Percentiles rank a stretch among this genome's conserved stretches.
phyloP scores from a whole-genome alignment of 2,888 invertebrate species.

The Chymomyza procnemis region DNA sequence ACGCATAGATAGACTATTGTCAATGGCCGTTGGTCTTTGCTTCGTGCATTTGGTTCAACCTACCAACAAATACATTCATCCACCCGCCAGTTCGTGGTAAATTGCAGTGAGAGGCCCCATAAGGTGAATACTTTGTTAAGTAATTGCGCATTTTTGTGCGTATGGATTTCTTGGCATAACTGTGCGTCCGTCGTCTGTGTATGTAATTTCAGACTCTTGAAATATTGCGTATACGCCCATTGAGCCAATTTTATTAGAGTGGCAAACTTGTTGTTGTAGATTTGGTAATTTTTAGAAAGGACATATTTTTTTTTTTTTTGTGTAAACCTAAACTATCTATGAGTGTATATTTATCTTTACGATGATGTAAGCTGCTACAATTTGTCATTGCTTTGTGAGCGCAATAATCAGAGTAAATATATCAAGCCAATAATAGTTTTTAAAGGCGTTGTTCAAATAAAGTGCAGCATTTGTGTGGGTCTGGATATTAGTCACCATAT shows the following conservation, averaged over 20 bases:
- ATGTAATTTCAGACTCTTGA: constrained; percentile 66
- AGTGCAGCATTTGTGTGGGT: neutral
- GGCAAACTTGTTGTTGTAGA: constrained; percentile 31
- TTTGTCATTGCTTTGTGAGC: neutral
- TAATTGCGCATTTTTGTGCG: constrained; percentile 63
- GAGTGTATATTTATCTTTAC: constrained; percentile 45
- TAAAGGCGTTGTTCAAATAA: neutral
- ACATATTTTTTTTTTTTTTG: constrained; percentile 7
- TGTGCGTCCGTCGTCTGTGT: constrained; percentile 8
- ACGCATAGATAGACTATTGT: constrained; percentile 2
- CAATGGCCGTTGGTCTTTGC: constrained; percentile 24
- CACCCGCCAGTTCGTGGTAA: neutral
- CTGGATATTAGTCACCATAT: neutral
- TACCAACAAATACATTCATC: too few species aligned
- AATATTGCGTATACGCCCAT: constrained; percentile 67
- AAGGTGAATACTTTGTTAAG: neutral
- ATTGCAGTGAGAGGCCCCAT: constrained; percentile 26
- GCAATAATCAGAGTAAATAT: neutral
- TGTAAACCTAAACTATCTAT: too few species aligned
- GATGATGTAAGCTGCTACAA: constrained; percentile 38
- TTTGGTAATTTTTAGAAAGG: constrained; percentile 49
- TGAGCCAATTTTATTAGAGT: constrained; percentile 49
- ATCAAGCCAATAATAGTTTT: neutral
- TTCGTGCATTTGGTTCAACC: constrained; percentile 11
- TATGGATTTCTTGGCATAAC: constrained; percentile 41